Evolutionary conservation across 2,797 vertebrate species (phyloP), one percentile per base, ranked within the genome.

Genomic region (Peromyscus nudipes): DNA sequence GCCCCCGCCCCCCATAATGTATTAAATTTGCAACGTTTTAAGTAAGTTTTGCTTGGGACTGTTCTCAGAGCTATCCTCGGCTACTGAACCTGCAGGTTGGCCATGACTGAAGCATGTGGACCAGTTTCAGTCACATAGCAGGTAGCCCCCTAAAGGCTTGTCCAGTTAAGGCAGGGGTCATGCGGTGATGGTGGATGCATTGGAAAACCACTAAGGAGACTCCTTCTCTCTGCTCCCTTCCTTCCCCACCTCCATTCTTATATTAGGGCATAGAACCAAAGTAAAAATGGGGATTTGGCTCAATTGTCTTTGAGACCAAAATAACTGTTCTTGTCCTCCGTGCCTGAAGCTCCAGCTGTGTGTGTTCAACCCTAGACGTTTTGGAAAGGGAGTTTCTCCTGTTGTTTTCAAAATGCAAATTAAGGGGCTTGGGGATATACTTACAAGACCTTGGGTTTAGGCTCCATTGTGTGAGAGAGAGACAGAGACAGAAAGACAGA

Each of bases 111-210:
- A 55, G 37, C 34, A 6, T 0, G 0, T 7, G 31, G 25, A 1
- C 1, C 10, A 3, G 14, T 23, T 77, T 60, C 76, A 1, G 8
- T 57, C 37, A 9, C 43, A 7, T 1, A 73, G 71, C 1, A 25
- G 16, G 37, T 0, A 8, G 57, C 16, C 11, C 16, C 34, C 8
- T 43, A 34, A 14, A 12, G 2, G 77, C 40, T n/a, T 14, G 4
- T 7, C 71, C 23, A 4, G 34, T 73, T 65, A 29, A 37, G 27
- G 60, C 14, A 27, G 76, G 89, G 64, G 1, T 29, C 4, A 21
- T 1, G 1, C 0, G 0, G 11, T 21, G 75, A 23, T 23, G 3
- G 31, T 6, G n/a, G 11, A 6, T 4, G n/a, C 64, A 40, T 57
- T 27, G 25, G 77, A 31, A 55, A 43, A 65, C 23, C 34, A 0